These are phyloP conservation scores for Gymnothorax javanicus DNA, from an alignment of 2,797 vertebrate genomes.

Conservation along the genomic window DNA sequence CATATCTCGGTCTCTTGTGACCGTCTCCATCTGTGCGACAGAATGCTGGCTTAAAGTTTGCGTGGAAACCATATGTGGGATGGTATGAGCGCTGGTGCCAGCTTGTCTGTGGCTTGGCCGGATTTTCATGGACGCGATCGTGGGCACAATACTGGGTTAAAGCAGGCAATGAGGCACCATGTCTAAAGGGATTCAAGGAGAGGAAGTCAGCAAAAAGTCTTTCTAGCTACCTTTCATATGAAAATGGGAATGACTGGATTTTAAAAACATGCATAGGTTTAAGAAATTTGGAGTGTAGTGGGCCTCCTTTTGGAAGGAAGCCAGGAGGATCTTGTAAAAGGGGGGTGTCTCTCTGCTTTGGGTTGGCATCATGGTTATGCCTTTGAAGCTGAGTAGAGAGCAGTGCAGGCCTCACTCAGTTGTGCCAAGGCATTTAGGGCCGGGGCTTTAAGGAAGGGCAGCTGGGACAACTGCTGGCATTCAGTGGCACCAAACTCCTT, in stretches of 20 bases:
- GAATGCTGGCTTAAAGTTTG: not conserved
- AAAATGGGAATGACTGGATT: not conserved
- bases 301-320: not conserved
- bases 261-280: not conserved
- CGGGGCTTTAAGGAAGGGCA: constrained; percentile 30
- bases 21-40: not conserved
- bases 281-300: not conserved
- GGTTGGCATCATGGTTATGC: not conserved
- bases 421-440: constrained; percentile 19
- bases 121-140: not conserved
- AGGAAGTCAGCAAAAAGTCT: not conserved
- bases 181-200: not conserved
- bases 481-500: constrained; percentile 41
- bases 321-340: not conserved
- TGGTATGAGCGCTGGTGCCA: not conserved
- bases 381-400: constrained; percentile 20
- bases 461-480: constrained; percentile 42
- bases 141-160: not conserved
- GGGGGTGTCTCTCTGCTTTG: not conserved
- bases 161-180: not conserved
- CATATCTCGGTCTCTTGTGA: no score
- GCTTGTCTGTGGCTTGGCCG: not conserved
- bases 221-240: not conserved
- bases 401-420: constrained; percentile 35
- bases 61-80: not conserved